Evolutionary conservation across 2,888 invertebrate species (phyloP).

Genomic region (Brachyopa scutellaris): DNA sequence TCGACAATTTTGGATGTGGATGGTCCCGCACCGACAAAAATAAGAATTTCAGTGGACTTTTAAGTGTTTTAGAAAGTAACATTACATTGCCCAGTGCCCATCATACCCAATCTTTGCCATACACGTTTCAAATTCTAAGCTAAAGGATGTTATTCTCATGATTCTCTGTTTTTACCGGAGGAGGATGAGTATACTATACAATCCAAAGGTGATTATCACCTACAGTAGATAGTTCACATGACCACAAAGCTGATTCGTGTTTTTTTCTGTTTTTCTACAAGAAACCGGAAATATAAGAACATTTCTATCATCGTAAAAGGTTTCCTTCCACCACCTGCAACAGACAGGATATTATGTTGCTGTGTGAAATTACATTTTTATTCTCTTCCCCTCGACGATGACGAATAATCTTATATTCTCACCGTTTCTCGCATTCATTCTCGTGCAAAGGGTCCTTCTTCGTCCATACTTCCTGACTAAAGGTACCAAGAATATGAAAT

Average conservation of each 20-base stretch:
- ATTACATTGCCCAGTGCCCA: no score
- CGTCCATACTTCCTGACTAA: conserved; percentile 9
- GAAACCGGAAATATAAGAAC: conserved; percentile 67
- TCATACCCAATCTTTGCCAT: no score
- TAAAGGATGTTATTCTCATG: no score
- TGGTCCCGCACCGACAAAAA: no score
- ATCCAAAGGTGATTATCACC: conserved; percentile 16
- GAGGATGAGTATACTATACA: no score
- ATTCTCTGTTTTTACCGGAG: no score
- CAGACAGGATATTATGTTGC: conserved; percentile 30
- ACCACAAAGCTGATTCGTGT: conserved; percentile 29
- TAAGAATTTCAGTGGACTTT: no score
- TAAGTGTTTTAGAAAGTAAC: no score
- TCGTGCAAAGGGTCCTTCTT: conserved; percentile 13
- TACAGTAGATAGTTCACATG: conserved; percentile 3
- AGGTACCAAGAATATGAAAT: conserved; percentile 37
- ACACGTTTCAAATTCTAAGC: no score
- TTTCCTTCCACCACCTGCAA: conserved; percentile 21
- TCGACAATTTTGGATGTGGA: no score
- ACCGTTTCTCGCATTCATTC: neutral
- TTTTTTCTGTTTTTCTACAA: conserved; percentile 6
- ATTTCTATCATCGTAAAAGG: conserved; percentile 50
- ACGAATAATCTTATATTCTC: conserved; percentile 60
- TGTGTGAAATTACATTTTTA: conserved; percentile 52
- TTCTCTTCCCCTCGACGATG: conserved; percentile 53